A percentile compares a stretch with the other conserved stretches of the same genome.
These are phyloP conservation scores for Sinhomidia bicolor DNA, from an alignment of 2,888 invertebrate genomes.

Conservation along the genomic window DNA sequence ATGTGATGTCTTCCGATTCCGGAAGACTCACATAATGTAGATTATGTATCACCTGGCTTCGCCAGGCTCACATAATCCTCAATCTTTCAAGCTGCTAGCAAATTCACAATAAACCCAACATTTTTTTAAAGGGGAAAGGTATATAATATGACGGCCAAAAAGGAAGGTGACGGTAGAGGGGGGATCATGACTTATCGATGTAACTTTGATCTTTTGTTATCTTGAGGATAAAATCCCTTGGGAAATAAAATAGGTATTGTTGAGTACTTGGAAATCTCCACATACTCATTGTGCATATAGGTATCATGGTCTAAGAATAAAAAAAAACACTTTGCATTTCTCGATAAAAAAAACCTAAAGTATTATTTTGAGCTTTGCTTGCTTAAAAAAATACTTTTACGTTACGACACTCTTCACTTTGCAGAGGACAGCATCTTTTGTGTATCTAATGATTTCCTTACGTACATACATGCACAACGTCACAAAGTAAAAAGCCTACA, in stretches of 20 bases:
- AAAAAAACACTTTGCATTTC: neutral
- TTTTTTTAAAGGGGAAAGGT: no score
- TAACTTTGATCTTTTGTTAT: neutral
- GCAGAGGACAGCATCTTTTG: neutral
- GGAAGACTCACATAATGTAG: no score
- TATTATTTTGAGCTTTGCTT: no score
- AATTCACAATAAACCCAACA: neutral
- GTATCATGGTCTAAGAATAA: no score
- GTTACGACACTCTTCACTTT: no score
- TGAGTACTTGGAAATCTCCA: neutral
- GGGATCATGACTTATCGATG: slow-evolving; percentile 47
- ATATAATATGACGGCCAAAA: neutral
- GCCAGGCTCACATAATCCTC: no score
- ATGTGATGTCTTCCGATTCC: no score
- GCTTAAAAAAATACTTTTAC: no score
- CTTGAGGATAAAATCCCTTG: slow-evolving; percentile 9
- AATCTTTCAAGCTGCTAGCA: neutral
- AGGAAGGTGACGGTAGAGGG: no score
- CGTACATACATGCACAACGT: neutral
- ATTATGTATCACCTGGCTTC: no score
- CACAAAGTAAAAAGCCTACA: neutral
- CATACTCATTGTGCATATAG: slow-evolving; percentile 22
- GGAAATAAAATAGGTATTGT: slow-evolving; percentile 36
- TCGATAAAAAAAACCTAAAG: no score
- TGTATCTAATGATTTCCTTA: neutral